Conservation (phyloP, 2,888 invertebrate species). For the Apamea sordens region DNA sequence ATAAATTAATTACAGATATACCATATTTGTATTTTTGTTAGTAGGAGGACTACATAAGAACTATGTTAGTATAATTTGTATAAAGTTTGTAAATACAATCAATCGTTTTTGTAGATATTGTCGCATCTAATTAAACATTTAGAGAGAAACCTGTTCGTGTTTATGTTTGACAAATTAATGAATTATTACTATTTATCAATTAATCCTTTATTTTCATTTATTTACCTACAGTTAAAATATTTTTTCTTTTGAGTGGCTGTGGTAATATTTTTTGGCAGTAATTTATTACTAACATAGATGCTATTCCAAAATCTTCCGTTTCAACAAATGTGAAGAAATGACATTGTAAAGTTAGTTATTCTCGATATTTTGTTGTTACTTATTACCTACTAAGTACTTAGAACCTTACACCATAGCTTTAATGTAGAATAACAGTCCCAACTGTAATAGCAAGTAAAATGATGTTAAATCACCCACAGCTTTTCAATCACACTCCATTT, state of each 20-base stretch:
- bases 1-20: too few species aligned
- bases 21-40: not conserved
- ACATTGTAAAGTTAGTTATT: not conserved
- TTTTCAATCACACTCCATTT: constrained; percentile 82
- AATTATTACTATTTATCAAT: not conserved
- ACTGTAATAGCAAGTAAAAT: constrained; percentile 69
- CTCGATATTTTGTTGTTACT: constrained; percentile 8
- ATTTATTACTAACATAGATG: not conserved
- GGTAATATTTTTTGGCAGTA: not conserved
- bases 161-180: not conserved
- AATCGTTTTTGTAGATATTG: not conserved
- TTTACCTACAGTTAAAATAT: not conserved
- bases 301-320: not conserved
- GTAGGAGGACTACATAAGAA: not conserved
- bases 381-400: constrained; percentile 25
- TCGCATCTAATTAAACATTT: not conserved
- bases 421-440: constrained; percentile 51
- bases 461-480: constrained; percentile 74
- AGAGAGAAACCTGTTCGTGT: not conserved
- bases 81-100: constrained; percentile 26
- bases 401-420: constrained; percentile 47
- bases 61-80: constrained; percentile 13
- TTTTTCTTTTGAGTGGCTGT: too few species aligned
- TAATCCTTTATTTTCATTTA: not conserved
- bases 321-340: not conserved